Base-by-base conservation (phyloP, 2,888 invertebrate genomes). In the Chrysina gloriosa region DNA sequence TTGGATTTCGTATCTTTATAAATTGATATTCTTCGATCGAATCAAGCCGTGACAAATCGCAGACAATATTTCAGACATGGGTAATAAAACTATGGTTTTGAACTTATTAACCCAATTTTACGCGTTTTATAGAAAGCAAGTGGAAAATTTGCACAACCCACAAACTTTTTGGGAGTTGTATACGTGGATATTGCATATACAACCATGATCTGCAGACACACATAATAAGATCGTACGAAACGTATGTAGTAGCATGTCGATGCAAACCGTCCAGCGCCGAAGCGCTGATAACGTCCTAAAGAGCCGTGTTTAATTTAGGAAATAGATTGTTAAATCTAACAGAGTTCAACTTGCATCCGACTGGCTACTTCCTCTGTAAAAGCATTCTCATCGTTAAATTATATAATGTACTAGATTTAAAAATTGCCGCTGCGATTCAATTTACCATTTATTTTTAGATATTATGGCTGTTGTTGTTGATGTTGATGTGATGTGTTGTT, bases 271-370 rank as follows among this genome's bases (percentile, higher is more conserved):
- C 56, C 29, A 31, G 14, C 6, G 58, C 9, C 39, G 16, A 45
- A 61, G 34, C 31, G 58, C 47, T 34, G 66, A 58, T 56, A 56
- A 66, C 66, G 34, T 42, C 56, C 65, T 66, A 66, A 66, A 66
- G 66, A 66, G 66, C 48, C 66, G 66, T 42, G 63, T 65, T 83
- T 82, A 83, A 83, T 83, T 83, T 83, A 83, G 83, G 83, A 83
- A 83, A 83, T 83, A 81, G 82, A 83, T 84, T 83, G 84, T 84
- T 84, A 84, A 84, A 83, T 84, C 83, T 81, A 72, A 82, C 82
- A 81, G 80, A 81, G 81, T 81, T 80, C 80, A 82, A 82, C 82
- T 82, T 82, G 82, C 83, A 83, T 83, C 83, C 83, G 83, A 83
- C 82, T 82, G 81, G 80, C 80, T 81, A 82, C 83, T 83, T 83